These are phyloP conservation scores for Darevskia nairensis DNA, from an alignment of 2,797 vertebrate genomes.

Conservation along the genomic window DNA sequence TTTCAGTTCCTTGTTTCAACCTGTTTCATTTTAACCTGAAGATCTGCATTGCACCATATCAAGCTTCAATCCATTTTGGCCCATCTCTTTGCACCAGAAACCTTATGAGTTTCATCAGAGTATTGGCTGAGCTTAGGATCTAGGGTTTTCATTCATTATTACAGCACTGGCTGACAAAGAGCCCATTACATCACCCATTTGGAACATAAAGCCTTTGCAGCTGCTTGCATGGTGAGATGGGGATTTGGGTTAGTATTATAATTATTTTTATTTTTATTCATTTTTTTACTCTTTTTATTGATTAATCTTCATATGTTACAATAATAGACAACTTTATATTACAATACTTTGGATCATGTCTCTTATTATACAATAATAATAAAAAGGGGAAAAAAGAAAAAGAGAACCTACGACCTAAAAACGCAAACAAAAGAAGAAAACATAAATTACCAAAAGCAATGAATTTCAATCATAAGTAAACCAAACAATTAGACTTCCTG, in stretches of 20 bases:
- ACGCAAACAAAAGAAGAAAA: too few species aligned
- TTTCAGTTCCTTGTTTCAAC: neutral
- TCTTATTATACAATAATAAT: too few species aligned
- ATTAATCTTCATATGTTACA: too few species aligned
- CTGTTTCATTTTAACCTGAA: neutral
- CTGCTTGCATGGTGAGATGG: constrained; percentile 57
- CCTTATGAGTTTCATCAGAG: constrained; percentile 54
- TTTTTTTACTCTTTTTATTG: too few species aligned
- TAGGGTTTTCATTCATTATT: constrained; percentile 53
- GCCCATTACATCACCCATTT: constrained; percentile 62
- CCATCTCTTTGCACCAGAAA: constrained; percentile 26
- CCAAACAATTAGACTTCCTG: too few species aligned
- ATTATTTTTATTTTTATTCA: neutral
- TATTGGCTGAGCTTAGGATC: constrained; percentile 43
- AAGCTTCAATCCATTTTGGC: neutral
- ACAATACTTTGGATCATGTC: too few species aligned
- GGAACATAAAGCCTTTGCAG: constrained; percentile 66
- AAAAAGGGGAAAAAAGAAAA: too few species aligned
- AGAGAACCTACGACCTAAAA: too few species aligned
- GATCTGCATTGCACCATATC: constrained; percentile 37
- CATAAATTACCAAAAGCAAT: too few species aligned
- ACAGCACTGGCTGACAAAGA: constrained; percentile 66
- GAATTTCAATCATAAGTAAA: too few species aligned
- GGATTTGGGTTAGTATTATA: constrained; percentile 7
- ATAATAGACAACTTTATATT: too few species aligned